Evolutionary conservation across 1,140 invertebrate species (phyloP), one percentile per base, ranked within the genome.

Genomic region (Drosophila ficusphila): DNA sequence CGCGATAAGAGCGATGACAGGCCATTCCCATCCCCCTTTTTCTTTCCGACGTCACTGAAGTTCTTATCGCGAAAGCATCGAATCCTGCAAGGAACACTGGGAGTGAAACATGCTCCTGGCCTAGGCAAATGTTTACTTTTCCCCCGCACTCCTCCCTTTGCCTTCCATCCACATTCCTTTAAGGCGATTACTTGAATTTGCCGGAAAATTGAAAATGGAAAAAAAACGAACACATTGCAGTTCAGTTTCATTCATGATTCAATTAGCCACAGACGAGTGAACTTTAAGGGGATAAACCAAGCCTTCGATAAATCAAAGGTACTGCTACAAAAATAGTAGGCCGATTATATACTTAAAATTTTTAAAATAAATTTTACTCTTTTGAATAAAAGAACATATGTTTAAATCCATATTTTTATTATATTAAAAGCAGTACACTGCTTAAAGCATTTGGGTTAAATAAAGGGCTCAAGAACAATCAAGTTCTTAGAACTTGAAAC

Each of bases 261-360:
- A 77, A 86, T 88, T 86, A 86, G 77, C 31, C 58, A 85, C 76
- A 76, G 76, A 19, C 57, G 72, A 86, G 33, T 81, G 76, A 83
- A 33, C 52, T 76, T 48, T 53, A 61, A 54, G 54, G 54, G 29
- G 18, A 56, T 18, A 64, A 51, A 27, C n/a, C 18, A n/a, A 60
- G 9, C 12, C 18, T 6, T 14, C 18, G 14, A 11, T 7, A 18
- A 27, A 8, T 6, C 2, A 9, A 16, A 6, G 3, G 18, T n/a
- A 21, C 18, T 21, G 18, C n/a, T 5, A 2, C 19, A 41, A 29
- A 41, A 21, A n/a, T 2, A n/a, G n/a, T n/a, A n/a, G n/a, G n/a
- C n/a, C n/a, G n/a, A n/a, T n/a, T n/a, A n/a, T n/a, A n/a, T n/a
- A n/a, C n/a, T n/a, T n/a, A n/a, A n/a, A n/a, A n/a, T n/a, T n/a